Evolutionary conservation across 2,888 invertebrate genomes (phyloP), one percentile per base, ranked within the genome.

Genomic region (Chymomyza amoena): DNA sequence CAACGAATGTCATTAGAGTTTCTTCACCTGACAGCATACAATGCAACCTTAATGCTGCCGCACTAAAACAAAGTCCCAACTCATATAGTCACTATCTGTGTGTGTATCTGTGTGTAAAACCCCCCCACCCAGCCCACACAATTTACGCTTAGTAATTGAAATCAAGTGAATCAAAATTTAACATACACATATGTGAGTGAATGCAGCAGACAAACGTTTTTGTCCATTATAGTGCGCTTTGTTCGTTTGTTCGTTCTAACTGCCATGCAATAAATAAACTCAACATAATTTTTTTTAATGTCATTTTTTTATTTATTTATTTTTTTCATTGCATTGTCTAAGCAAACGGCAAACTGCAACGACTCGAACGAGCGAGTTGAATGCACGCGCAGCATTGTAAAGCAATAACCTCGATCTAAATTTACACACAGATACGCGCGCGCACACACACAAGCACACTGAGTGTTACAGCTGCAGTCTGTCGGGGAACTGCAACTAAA

Each of bases 401-500:
- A 88, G 88, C 89, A 90, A 90, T 87, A 90, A 88, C 91, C 91
- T 91, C 91, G 91, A 91, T 90, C 91, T 89, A 91, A 88, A 91
- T 90, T 89, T 85, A 81, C 87, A 87, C 82, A 84, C 72, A 86
- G 75, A 81, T 78, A 83, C 75, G 65, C 79, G 69, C 62, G 57
- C 56, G 39, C 73, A 73, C 74, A 74, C 68, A 72, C 66, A 70
- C 68, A 75, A 72, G 68, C 64, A 18, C 45, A 61, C 61, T 65
- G 25, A 50, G 3, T 25, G 25, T 54, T 61, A 56, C 67, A 70
- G 68, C 61, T 77, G 80, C 80, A 73, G 15, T 28, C 28, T 32
- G 32, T 36, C 25, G 36, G 13, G 39, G n/a, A 61, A 28, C 36
- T n/a, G 36, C 39, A 45, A 13, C 4, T 10, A 13, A 13, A 45